Conservation (phyloP, 2,888 invertebrate genomes). For the Mythimna lalbum region DNA sequence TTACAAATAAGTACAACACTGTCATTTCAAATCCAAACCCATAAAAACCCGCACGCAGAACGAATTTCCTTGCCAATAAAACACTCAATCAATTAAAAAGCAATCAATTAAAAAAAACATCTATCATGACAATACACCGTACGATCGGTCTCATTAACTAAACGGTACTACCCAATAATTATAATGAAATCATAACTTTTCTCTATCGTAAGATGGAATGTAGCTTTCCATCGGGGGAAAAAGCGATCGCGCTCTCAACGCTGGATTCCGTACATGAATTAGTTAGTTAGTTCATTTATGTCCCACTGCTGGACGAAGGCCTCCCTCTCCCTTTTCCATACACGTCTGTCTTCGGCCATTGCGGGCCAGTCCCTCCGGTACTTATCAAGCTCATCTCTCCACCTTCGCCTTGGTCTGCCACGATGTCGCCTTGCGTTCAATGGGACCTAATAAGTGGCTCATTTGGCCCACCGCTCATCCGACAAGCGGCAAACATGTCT, state of each 20-base stretch:
- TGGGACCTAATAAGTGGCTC: too few relatives aligned
- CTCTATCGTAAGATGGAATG: conserved; percentile 66
- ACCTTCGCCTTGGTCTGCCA: too few relatives aligned
- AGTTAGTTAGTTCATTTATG: too few relatives aligned
- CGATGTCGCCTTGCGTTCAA: too few relatives aligned
- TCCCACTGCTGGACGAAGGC: too few relatives aligned
- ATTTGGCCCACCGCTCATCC: too few relatives aligned
- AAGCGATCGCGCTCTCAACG: conserved; percentile 28
- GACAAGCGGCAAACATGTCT: too few relatives aligned
- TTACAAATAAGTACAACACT: not conserved
- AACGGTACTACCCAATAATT: conserved; percentile 73
- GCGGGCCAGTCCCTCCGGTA: too few relatives aligned
- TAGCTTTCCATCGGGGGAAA: conserved; percentile 73
- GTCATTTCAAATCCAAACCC: conserved; percentile 11
- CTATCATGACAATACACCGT: conserved; percentile 71
- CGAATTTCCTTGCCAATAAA: conserved; percentile 62
- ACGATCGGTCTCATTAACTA: conserved; percentile 70
- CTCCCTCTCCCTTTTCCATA: too few relatives aligned
- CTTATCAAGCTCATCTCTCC: too few relatives aligned
- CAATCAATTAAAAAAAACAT: conserved; percentile 65
- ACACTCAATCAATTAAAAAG: conserved; percentile 67
- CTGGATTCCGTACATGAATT: conserved; percentile 59
- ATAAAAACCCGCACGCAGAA: conserved; percentile 55
- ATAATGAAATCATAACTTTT: conserved; percentile 66
- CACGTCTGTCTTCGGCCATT: too few relatives aligned